A percentile compares a stretch with the other conserved stretches of the same genome.
phyloP scores from a whole-genome alignment of 2,797 vertebrate genomes.

The Austrolebias charrua region DNA sequence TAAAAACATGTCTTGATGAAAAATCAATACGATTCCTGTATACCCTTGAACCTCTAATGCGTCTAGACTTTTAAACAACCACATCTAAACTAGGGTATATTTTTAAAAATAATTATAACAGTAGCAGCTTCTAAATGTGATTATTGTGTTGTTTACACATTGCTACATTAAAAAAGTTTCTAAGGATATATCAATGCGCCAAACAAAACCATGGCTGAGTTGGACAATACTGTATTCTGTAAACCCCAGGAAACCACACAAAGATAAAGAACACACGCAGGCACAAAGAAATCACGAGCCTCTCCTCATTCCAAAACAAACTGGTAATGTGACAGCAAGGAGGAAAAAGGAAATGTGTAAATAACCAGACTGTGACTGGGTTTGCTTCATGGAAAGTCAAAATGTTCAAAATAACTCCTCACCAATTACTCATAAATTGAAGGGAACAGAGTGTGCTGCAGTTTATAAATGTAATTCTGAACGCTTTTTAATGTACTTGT shows the following conservation, averaged over 20 bases:
- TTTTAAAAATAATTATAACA: background rate
- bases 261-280: constrained; percentile 18
- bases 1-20: constrained; percentile 43
- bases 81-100: constrained; percentile 4
- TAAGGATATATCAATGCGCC: constrained; percentile 12
- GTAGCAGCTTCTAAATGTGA: constrained; percentile 5
- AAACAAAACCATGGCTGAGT: constrained; percentile 20
- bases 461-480: constrained; percentile 20
- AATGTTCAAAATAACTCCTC: constrained; percentile 38
- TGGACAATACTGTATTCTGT: constrained; percentile 27
- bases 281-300: constrained; percentile 35
- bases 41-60: constrained; percentile 9
- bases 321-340: constrained; percentile 42
- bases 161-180: constrained; percentile 2
- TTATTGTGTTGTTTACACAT: constrained; percentile 12
- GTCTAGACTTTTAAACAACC: constrained; percentile 21
- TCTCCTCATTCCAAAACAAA: constrained; percentile 38
- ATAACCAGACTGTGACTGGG: constrained; percentile 40
- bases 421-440: constrained; percentile 16
- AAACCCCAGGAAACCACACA: constrained; percentile 23
- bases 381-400: constrained; percentile 50
- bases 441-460: constrained; percentile 20
- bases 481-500: constrained; percentile 15
- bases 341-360: constrained; percentile 30
- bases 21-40: constrained; percentile 31